phyloP scores from a whole-genome alignment of 1,140 invertebrate genomes.

The Drosophila mauritiana region DNA sequence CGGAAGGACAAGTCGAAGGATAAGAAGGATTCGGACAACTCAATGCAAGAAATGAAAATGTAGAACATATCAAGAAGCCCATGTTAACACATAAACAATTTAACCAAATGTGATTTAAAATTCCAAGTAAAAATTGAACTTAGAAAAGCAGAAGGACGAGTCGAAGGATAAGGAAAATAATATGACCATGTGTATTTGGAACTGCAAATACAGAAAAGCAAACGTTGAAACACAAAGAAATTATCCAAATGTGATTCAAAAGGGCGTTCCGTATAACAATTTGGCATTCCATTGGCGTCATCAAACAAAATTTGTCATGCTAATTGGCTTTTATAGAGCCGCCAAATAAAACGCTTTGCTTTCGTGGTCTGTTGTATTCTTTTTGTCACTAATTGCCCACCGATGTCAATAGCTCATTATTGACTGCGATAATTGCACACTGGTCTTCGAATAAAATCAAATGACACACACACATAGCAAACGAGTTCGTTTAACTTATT shows the following conservation, averaged over 20 bases:
- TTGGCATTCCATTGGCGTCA: too few relatives aligned
- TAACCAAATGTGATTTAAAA: background rate
- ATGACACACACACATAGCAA: background rate
- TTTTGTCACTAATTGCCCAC: constrained; percentile 7
- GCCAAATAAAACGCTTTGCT: background rate
- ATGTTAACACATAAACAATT: background rate
- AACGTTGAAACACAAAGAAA: too few relatives aligned
- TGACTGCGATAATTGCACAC: constrained; percentile 6
- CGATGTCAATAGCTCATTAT: constrained; percentile 4
- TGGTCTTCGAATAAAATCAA: background rate
- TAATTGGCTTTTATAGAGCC: constrained; percentile 7
- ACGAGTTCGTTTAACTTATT: background rate
- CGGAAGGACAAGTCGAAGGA: background rate
- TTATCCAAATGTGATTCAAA: too few relatives aligned
- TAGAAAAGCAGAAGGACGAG: too few relatives aligned
- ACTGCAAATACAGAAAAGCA: too few relatives aligned
- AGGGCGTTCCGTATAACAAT: too few relatives aligned
- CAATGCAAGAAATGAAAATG: background rate
- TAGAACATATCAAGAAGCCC: background rate
- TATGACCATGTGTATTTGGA: too few relatives aligned
- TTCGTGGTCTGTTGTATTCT: constrained; percentile 4
- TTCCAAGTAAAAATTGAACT: too few relatives aligned
- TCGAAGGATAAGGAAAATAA: too few relatives aligned
- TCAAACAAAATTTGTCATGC: background rate
- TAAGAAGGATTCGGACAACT: background rate